Conservation (phyloP, 2,797 vertebrate species). For the Characodon lateralis region DNA sequence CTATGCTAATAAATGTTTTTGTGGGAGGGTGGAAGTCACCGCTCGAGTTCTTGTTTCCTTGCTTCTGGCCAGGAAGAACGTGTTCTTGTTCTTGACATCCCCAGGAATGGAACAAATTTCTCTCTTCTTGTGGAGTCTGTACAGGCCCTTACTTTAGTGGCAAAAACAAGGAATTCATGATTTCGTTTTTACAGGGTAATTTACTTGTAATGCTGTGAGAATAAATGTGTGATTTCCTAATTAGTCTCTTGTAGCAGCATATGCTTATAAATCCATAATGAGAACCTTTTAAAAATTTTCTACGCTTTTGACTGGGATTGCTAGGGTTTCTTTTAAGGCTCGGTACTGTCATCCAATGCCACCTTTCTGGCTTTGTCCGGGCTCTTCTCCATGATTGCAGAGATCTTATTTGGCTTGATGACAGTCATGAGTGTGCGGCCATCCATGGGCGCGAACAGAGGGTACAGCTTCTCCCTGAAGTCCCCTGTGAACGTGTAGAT, state of each 20-base stretch:
- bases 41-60: too few relatives aligned
- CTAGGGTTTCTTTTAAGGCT: neutral
- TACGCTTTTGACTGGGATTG: neutral
- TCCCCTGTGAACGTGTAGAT: conserved; percentile 79
- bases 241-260: neutral
- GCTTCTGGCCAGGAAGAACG: neutral
- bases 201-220: neutral
- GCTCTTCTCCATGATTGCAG: neutral
- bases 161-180: neutral
- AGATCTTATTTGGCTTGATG: conserved; percentile 31
- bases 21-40: neutral
- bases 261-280: neutral
- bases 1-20: neutral
- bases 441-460: conserved; percentile 78
- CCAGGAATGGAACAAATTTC: neutral
- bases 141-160: neutral
- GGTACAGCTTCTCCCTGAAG: conserved; percentile 80
- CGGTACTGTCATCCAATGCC: neutral
- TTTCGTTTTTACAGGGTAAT: neutral
- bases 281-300: too few relatives aligned
- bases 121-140: neutral
- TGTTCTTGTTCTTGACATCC: neutral
- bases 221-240: neutral
- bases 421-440: conserved; percentile 75
- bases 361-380: neutral